phyloP scores from a whole-genome alignment of 2,797 vertebrate species.

The Betta splendens region DNA sequence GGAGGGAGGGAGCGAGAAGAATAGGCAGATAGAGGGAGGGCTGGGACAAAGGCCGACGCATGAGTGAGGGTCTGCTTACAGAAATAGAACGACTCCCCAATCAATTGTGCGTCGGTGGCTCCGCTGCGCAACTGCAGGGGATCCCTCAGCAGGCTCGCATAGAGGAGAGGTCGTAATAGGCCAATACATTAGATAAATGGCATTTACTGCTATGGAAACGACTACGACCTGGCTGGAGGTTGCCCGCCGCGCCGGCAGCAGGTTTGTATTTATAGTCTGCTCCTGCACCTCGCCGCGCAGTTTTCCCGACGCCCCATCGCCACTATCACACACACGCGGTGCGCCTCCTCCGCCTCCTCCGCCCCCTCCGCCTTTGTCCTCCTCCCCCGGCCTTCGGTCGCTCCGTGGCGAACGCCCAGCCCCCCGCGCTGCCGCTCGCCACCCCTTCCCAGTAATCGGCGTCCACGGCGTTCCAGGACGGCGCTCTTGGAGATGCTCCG shows the following conservation, averaged over 20 bases:
- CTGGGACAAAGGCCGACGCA: constrained; percentile 43
- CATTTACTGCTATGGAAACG: constrained; percentile 79
- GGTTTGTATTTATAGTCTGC: constrained; percentile 76
- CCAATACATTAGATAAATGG: constrained; percentile 79
- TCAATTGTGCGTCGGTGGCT: constrained; percentile 70
- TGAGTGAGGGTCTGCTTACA: constrained; percentile 73
- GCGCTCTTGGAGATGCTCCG: constrained; percentile 19
- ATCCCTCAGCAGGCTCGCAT: constrained; percentile 74
- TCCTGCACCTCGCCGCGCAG: constrained; percentile 54
- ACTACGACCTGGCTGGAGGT: constrained; percentile 77
- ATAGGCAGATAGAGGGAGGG: constrained; percentile 33
- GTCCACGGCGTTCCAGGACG: constrained; percentile 17
- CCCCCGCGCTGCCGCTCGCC: constrained; percentile 15
- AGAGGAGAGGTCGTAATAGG: constrained; percentile 75
- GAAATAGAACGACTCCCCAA: constrained; percentile 77
- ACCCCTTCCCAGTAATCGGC: constrained; percentile 23
- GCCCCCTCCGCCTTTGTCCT: constrained; percentile 20
- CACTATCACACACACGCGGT: constrained; percentile 1
- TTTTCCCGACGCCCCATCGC: constrained; percentile 52
- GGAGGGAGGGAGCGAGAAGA: constrained; percentile 16
- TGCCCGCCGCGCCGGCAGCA: constrained; percentile 66
- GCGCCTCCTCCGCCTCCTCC: background rate
- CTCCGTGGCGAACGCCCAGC: no score
- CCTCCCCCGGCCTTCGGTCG: constrained; percentile 32
- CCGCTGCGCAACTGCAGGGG: constrained; percentile 70